Conservation (phyloP, 2,797 vertebrate species). For the Tapirus indicus region DNA sequence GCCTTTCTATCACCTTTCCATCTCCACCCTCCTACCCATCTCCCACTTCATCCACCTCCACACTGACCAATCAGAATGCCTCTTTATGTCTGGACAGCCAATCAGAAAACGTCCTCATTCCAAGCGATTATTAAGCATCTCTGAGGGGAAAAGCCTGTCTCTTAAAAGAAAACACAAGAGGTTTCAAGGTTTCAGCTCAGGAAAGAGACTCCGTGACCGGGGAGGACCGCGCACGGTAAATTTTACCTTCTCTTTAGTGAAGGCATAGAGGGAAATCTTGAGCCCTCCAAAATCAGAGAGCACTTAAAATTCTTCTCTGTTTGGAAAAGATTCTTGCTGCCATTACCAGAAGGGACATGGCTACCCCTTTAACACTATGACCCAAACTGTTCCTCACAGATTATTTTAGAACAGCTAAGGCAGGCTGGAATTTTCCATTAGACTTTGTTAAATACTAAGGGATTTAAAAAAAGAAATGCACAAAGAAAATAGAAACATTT, state of each 20-base stretch:
- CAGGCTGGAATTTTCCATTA: constrained; percentile 41
- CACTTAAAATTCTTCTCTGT: neutral
- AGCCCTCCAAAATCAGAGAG: neutral
- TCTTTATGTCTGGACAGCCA: neutral
- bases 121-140: neutral
- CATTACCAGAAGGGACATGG: neutral
- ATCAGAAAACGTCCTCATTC: neutral
- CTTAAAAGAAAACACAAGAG: neutral
- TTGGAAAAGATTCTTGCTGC: neutral
- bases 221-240: fast-evolving
- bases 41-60: neutral
- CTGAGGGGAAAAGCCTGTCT: neutral
- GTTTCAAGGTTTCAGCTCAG: neutral
- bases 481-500: constrained; percentile 30
- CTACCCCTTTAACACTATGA: neutral
- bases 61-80: neutral
- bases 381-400: neutral
- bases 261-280: neutral
- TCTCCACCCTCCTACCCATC: neutral
- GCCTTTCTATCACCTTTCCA: neutral
- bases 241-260: neutral
- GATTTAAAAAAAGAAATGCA: constrained; percentile 19
- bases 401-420: constrained; percentile 29
- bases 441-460: neutral
- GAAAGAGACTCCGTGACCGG: neutral